phyloP scores from a whole-genome alignment of 2,797 vertebrate genomes.

The Lophius americanus region DNA sequence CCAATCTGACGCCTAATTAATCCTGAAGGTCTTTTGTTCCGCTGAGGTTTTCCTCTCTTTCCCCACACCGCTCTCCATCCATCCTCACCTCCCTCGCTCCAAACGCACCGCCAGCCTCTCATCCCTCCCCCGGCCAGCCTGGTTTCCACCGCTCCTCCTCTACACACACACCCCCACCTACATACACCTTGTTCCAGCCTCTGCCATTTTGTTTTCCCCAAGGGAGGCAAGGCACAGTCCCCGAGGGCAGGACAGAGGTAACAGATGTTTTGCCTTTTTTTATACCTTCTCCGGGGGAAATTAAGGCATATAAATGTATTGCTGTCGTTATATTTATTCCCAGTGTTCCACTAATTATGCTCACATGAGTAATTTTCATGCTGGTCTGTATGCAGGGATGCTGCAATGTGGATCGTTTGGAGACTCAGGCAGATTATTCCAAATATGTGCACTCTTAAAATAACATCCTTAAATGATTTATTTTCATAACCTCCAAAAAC shows the following conservation, averaged over 20 bases:
- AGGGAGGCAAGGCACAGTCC: constrained; percentile 45
- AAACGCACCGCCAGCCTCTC: constrained; percentile 40
- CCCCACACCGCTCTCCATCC: constrained; percentile 69
- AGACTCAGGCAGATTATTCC: constrained; percentile 15
- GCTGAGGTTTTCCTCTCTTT: constrained; percentile 73
- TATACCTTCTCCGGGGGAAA: constrained; percentile 23
- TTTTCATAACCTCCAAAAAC: not conserved
- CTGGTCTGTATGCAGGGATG: constrained; percentile 12
- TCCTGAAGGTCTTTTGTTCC: constrained; percentile 86
- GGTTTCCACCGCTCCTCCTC: constrained; percentile 27
- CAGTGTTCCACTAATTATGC: constrained; percentile 51
- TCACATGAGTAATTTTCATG: constrained; percentile 14
- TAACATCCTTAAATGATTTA: not conserved
- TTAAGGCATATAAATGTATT: constrained; percentile 42
- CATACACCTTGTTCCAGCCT: constrained; percentile 45
- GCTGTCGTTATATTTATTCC: constrained; percentile 30
- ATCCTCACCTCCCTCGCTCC: constrained; percentile 58
- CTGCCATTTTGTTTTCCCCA: constrained; percentile 43
- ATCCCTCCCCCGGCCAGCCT: constrained; percentile 46
- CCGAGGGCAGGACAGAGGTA: constrained; percentile 51
- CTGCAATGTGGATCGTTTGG: not conserved
- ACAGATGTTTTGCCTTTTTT: constrained; percentile 58
- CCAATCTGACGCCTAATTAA: constrained; percentile 87
- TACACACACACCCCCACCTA: constrained; percentile 16
- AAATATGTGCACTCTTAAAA: constrained; percentile 8